Evolutionary conservation across 2,888 invertebrate species (phyloP), one percentile per base, ranked within the genome.

Genomic region (Lasioglossum pauxillum): DNA sequence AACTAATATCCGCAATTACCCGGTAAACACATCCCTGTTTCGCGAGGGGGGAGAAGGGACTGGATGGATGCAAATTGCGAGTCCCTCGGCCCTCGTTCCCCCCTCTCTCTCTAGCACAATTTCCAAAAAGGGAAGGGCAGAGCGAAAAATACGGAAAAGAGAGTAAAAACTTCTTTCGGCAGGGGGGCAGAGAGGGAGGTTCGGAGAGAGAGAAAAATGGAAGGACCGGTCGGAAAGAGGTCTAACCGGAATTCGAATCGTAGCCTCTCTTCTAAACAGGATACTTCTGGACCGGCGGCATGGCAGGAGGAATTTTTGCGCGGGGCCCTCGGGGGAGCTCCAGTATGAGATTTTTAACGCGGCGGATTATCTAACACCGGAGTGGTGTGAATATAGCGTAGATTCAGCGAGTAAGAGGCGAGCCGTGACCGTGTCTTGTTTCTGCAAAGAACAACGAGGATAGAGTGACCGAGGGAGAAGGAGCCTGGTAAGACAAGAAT

Each of bases 321-420:
- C 53, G 7, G 27, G 83, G 78, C 73, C 88, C 87, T 75, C 67
- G 80, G 87, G 90, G 78, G 23, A 87, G n/a, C n/a, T n/a, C 88
- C 64, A 7, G 31, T 77, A 82, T 86, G 85, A 88, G 90, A 93
- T 92, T 93, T 93, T 92, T 89, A 91, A 91, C 90, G 86, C 91
- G 90, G 85, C 88, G 94, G 92, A 94, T 94, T 94, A 94, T 93
- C 94, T 94, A 94, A 94, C 93, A 93, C 89, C 91, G 84, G 75
- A 71, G 80, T 72, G 85, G 84, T 82, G 82, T 74, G 86, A 84
- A 87, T 86, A 89, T 82, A 88, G 83, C 84, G 84, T 90, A 82
- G 78, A 86, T 84, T 78, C 79, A 16, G 23, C 72, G 73, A 31
- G 75, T 74, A 75, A 79, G 86, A 84, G 87, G 75, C 73, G 44